These are phyloP conservation scores for Drosophila acutilabella DNA, from an alignment of 2,888 invertebrate genomes.

Conservation along the genomic window DNA sequence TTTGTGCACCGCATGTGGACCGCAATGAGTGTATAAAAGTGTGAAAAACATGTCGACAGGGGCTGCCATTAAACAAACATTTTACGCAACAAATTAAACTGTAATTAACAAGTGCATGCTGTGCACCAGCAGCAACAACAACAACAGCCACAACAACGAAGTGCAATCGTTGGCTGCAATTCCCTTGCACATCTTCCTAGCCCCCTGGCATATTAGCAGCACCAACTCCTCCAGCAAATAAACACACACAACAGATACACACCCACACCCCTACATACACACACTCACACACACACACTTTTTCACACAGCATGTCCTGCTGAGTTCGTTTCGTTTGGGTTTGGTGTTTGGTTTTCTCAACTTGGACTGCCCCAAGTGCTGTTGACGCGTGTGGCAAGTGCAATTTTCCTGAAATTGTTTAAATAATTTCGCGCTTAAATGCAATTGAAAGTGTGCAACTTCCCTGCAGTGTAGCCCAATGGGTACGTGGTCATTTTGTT, in stretches of 20 bases:
- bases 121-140: conserved; percentile 41
- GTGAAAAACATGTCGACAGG: conserved; percentile 74
- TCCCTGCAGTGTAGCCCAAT: neutral
- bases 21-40: conserved; percentile 76
- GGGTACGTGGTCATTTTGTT: neutral
- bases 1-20: conserved; percentile 53
- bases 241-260: conserved; percentile 18
- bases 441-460: conserved; percentile 67
- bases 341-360: conserved; percentile 54
- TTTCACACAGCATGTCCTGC: conserved; percentile 46
- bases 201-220: conserved; percentile 68
- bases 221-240: conserved; percentile 35
- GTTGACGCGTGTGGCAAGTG: conserved; percentile 80
- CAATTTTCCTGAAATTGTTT: conserved; percentile 79
- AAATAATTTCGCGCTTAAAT: conserved; percentile 80
- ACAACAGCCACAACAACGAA: conserved; percentile 11
- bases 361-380: conserved; percentile 72
- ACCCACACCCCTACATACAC: neutral
- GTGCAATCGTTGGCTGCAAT: conserved; percentile 10
- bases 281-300: conserved; percentile 22
- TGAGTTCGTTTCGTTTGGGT: conserved; percentile 49
- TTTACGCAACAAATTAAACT: conserved; percentile 82
- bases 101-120: conserved; percentile 81
- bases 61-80: conserved; percentile 80
- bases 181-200: conserved; percentile 11